Conservation (phyloP, 1,140 invertebrate species). For the Cardiocondyla obscurior region DNA sequence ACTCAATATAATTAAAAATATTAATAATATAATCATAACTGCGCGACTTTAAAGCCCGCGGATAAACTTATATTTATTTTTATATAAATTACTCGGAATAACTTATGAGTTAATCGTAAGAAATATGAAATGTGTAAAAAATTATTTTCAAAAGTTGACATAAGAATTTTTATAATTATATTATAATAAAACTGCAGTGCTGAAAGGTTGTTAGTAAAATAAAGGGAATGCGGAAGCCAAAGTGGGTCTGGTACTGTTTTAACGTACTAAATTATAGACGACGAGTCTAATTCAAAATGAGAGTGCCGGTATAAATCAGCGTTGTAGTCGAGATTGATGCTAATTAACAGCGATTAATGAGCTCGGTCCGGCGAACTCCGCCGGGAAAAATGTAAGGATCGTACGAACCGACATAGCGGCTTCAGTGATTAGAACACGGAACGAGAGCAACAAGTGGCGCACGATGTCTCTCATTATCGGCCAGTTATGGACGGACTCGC, state of each 20-base stretch:
- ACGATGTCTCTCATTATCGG: slow-evolving; percentile 55
- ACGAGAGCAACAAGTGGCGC: slow-evolving; percentile 66
- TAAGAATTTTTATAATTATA: background rate
- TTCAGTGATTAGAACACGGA: slow-evolving; percentile 40
- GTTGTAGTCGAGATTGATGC: background rate
- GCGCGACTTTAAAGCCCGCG: background rate
- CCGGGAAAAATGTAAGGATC: slow-evolving; percentile 22
- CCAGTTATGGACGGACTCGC: slow-evolving; percentile 21
- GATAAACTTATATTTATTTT: background rate
- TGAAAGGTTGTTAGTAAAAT: background rate
- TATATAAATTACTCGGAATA: too few relatives aligned
- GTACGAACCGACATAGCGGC: background rate
- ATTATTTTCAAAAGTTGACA: background rate
- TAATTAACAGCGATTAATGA: slow-evolving; percentile 35
- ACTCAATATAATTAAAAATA: background rate
- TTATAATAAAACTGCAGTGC: too few relatives aligned
- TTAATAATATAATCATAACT: too few relatives aligned
- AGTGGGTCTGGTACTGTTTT: background rate
- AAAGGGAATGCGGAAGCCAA: background rate
- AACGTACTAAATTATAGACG: background rate
- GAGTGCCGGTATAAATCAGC: background rate
- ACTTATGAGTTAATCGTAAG: background rate
- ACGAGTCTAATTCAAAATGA: background rate
- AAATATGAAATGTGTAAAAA: background rate
- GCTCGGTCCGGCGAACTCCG: background rate